Conservation (phyloP, 1,140 invertebrate genomes). For the Achroia grisella region DNA sequence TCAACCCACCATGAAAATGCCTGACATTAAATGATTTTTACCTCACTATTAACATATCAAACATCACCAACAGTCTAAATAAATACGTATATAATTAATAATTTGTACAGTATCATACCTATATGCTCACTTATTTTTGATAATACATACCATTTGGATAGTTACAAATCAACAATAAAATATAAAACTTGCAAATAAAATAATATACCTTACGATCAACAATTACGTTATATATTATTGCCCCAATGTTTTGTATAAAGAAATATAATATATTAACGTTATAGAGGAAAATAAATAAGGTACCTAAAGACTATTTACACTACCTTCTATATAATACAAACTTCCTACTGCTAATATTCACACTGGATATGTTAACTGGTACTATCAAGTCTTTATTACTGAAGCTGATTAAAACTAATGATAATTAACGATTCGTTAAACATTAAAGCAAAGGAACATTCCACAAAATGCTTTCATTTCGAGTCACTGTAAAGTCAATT, state of each 20-base stretch:
- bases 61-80: no score
- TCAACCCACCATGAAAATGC: no score
- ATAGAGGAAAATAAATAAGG: slow-evolving; percentile 56
- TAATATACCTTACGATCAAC: slow-evolving; percentile 52
- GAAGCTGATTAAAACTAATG: slow-evolving; percentile 42
- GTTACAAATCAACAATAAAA: slow-evolving; percentile 20
- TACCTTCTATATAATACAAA: slow-evolving; percentile 63
- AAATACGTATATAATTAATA: no score
- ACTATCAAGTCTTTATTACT: slow-evolving; percentile 57
- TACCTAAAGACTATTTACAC: slow-evolving; percentile 52
- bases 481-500: slow-evolving; percentile 13
- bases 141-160: no score
- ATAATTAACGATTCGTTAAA: slow-evolving; percentile 29
- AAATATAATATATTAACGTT: slow-evolving; percentile 43
- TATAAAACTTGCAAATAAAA: slow-evolving; percentile 32
- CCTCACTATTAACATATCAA: no score
- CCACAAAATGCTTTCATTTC: slow-evolving; percentile 31
- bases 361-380: slow-evolving; percentile 67
- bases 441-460: slow-evolving; percentile 40
- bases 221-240: slow-evolving; percentile 51
- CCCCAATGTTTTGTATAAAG: slow-evolving; percentile 31
- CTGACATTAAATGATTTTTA: no score
- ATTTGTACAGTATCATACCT: no score
- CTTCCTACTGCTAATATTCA: slow-evolving; percentile 55
- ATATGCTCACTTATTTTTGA: no score